Percentiles rank a stretch among this genome's conserved stretches.
phyloP scores from a whole-genome alignment of 2,113 vertebrate species.

The Pelecanus crispus region DNA sequence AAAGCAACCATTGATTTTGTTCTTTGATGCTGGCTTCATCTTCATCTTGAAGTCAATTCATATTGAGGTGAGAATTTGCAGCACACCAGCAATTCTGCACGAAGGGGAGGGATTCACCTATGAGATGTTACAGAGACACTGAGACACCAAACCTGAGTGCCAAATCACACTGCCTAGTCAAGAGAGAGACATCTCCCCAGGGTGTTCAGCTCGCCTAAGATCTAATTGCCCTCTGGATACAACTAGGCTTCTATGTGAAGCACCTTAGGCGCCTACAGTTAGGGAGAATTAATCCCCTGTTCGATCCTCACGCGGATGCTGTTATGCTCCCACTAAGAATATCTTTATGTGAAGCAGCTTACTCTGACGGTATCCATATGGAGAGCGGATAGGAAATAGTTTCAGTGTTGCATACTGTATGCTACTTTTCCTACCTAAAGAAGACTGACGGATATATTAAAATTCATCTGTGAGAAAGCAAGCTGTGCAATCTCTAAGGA shows the following conservation, averaged over 20 bases:
- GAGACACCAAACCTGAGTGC: background rate
- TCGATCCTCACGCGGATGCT: background rate
- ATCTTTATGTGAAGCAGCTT: constrained; percentile 47
- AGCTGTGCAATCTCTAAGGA: constrained; percentile 25
- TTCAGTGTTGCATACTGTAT: constrained; percentile 20
- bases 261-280: constrained; percentile 1
- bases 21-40: background rate
- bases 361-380: constrained; percentile 45
- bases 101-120: background rate
- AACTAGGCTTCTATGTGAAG: background rate
- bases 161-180: background rate
- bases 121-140: background rate
- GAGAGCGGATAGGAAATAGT: constrained; percentile 35
- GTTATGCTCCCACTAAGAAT: constrained; percentile 25
- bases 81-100: background rate
- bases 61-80: background rate
- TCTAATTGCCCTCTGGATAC: constrained; percentile 32
- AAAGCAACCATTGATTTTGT: constrained; percentile 1
- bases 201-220: background rate
- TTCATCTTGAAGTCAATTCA: background rate
- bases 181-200: background rate
- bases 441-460: constrained; percentile 15
- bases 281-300: background rate
- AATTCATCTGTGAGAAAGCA: constrained; percentile 42
- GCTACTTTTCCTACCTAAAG: constrained; percentile 51